Base-by-base conservation (phyloP, 1,140 invertebrate species). In the Melipona quadrifasciata region DNA sequence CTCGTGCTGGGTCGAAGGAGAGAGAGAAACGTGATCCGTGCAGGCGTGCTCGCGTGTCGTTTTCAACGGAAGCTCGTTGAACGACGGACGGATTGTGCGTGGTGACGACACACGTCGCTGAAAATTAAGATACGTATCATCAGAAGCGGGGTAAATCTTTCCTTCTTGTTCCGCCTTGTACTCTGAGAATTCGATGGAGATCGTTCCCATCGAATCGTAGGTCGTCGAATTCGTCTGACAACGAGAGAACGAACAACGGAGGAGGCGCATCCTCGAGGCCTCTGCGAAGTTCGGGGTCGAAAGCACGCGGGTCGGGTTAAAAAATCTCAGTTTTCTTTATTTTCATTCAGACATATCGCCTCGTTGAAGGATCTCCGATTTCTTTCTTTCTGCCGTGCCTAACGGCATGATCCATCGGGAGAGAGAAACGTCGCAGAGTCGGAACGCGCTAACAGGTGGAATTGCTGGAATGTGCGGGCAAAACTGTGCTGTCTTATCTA, bases 241-340 rank as follows among this genome's bases (percentile, higher is more conserved):
- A 6, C 6, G 39, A 51, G 14, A 21, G 17, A 6, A 55, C 10
- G 17, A 65, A 21, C 3, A 8, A 1, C 19, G 31, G 31, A 34
- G 65, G 65, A 67, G 16, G 31, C n/a, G 16, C 16, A 2, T 65
- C 4, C n/a, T 17, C 6, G 27, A 27, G 5, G 12, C 39, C 11
- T 16, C 39, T n/a, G 34, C 19, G 14, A 47, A 47, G 2, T 70
- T 34, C 19, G 34, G 47, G 68, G 17, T 72, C 17, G n/a, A 72
- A 84, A 84, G 67, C 57, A 79, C 47, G 76, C 76, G 72, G 68
- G 24, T 67, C 8, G 55, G 82, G 31, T 78, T 88, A 67, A 89
- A 88, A 89, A 88, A 88, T 88, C 74, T 88, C 83, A 85, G 21
- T 79, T 79, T 47, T 85, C 87, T 89, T 89, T 88, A 88, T 89